Base-by-base conservation (phyloP, 1,140 invertebrate species). In the Venturia canescens region DNA sequence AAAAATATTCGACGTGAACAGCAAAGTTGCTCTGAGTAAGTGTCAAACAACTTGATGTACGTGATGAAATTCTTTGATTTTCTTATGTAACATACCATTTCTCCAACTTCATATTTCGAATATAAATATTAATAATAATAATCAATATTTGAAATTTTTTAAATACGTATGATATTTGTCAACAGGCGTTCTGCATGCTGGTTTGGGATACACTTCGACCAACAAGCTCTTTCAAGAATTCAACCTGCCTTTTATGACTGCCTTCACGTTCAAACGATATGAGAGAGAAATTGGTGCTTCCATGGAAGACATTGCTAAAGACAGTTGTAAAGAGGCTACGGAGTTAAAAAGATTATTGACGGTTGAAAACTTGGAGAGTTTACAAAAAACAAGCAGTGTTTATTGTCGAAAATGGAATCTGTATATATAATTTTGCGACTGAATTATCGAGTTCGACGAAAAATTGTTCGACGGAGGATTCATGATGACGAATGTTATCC, bases 281-380 rank as follows among this genome's bases (percentile, higher is more conserved):
- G 71, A 80, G 29, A 80, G 66, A 38, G 79, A 75, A 67, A 80
- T 80, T 27, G 79, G 79, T 38, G 53, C 53, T 63, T 2, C 67
- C 9, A 29, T 80, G 7, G 79, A 80, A 80, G 15, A 5, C 3
- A 34, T 76, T 29, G 79, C 71, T 16, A 44, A 67, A 50, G 44
- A 75, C 29, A 75, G 38, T n/a, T 80, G 78, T 29, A 9, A 80
- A 34, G 50, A 80, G 53, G 78, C 69, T 21, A 38, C 53, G 16
- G 34, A 77, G 11, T 60, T 60, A 60, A 29, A 60, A 77, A 9
- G 18, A 31, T 69, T n/a, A 3, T 69, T 69, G 26, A 63, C 60
- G 60, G 23, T 63, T 23, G 4, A 63, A 63, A 63, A 63, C 23
- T 23, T 21, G 26, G 3, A 63, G 60, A 21, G 16, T 21, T 63